phyloP scores from a whole-genome alignment of 2,888 invertebrate species.

The Cancer borealis region DNA sequence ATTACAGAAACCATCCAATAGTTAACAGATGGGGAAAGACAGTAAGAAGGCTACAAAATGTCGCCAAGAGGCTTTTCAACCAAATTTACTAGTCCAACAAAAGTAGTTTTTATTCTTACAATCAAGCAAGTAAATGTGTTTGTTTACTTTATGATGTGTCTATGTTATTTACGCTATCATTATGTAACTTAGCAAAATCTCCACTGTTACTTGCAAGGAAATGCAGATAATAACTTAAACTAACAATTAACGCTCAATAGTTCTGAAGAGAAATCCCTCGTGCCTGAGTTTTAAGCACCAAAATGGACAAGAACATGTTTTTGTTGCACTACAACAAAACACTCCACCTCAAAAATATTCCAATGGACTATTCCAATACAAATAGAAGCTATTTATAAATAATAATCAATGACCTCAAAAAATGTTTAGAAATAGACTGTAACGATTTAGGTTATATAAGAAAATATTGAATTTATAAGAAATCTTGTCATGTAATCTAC shows the following conservation, averaged over 20 bases:
- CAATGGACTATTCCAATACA: neutral
- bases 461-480: neutral
- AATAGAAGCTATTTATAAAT: neutral
- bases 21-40: neutral
- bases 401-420: neutral
- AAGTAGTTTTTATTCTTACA: neutral
- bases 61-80: neutral
- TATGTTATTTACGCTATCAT: neutral
- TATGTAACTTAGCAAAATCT: neutral
- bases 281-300: neutral
- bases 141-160: neutral
- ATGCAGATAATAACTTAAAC: neutral
- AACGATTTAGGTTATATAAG: neutral
- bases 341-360: neutral
- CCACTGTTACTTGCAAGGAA: neutral
- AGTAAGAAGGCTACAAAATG: neutral
- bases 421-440: neutral
- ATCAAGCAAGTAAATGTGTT: neutral
- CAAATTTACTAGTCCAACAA: neutral
- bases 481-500: neutral
- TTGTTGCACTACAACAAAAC: neutral
- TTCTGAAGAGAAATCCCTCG: neutral
- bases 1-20: neutral
- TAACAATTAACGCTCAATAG: constrained; percentile 6
- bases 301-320: neutral